These are phyloP conservation scores for Aythya baeri DNA, from an alignment of 2,113 vertebrate species.

Conservation along the genomic window DNA sequence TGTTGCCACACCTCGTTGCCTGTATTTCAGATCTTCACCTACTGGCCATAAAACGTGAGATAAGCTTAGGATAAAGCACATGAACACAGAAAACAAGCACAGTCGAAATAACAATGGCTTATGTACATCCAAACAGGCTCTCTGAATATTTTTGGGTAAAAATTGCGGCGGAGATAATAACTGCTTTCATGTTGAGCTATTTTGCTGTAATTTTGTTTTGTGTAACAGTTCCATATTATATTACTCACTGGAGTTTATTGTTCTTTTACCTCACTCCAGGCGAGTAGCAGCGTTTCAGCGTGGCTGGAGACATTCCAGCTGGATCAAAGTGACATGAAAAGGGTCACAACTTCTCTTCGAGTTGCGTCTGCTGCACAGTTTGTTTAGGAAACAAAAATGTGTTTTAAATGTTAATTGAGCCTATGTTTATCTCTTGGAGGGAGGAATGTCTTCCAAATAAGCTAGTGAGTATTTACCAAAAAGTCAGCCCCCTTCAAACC, in stretches of 20 bases:
- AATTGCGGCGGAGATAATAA: neutral
- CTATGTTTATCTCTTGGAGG: constrained; percentile 54
- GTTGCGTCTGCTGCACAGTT: constrained; percentile 37
- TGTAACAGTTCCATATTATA: constrained; percentile 23
- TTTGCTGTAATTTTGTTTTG: constrained; percentile 33
- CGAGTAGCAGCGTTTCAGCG: constrained; percentile 48
- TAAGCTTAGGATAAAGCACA: neutral
- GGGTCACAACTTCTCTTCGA: constrained; percentile 38
- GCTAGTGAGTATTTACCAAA: neutral
- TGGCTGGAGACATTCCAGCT: constrained; percentile 59
- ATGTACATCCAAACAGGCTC: neutral
- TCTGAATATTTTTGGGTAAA: neutral
- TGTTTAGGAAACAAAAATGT: constrained; percentile 60
- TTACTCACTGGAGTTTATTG: constrained; percentile 71
- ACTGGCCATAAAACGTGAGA: neutral
- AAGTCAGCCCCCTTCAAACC: neutral
- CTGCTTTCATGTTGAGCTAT: constrained; percentile 45
- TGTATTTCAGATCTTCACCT: neutral
- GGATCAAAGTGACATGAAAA: constrained; percentile 59
- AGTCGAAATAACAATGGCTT: neutral
- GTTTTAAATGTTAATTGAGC: constrained; percentile 64
- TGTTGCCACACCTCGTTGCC: neutral
- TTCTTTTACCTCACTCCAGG: constrained; percentile 62
- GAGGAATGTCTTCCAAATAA: constrained; percentile 49
- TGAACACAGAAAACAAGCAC: neutral